Evolutionary conservation across 2,797 vertebrate genomes (phyloP).

Genomic region (Tympanoctomys barrerae): DNA sequence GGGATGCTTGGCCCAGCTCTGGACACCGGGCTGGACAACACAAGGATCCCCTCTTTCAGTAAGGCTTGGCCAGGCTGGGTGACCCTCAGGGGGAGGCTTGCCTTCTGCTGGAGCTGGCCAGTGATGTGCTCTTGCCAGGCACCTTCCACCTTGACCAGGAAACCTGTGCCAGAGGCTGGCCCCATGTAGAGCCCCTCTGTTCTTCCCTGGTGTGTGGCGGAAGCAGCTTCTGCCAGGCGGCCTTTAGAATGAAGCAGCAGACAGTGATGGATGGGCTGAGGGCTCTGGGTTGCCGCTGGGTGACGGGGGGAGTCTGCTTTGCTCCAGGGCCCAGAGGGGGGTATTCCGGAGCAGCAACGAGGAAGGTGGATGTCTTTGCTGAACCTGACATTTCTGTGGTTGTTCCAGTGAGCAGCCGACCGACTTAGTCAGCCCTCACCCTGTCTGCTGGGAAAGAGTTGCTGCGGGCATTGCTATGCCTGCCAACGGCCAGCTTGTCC

Average conservation of each 20-base stretch:
- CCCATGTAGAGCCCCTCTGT: background rate
- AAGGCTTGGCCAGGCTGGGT: background rate
- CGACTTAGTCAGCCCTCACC: background rate
- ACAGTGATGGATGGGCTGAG: conserved; percentile 52
- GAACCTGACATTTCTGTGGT: background rate
- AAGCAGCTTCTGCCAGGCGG: background rate
- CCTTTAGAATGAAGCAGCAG: conserved; percentile 17
- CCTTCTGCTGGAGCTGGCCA: background rate
- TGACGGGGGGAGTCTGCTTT: background rate
- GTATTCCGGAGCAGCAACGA: background rate
- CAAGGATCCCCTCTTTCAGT: background rate
- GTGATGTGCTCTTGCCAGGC: background rate
- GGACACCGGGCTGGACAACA: too few relatives aligned
- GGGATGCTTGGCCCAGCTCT: background rate
- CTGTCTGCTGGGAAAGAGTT: background rate
- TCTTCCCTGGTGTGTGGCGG: background rate
- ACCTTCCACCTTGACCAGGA: background rate
- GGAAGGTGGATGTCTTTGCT: background rate
- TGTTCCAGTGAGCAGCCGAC: background rate
- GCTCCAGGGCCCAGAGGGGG: background rate
- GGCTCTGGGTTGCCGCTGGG: background rate
- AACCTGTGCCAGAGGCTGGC: background rate
- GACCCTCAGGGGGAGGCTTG: conserved; percentile 5
- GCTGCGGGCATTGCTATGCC: too few relatives aligned
- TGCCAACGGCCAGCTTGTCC: background rate